These are phyloP conservation scores for Sialia sialis DNA, from an alignment of 2,113 vertebrate genomes.

Conservation along the genomic window DNA sequence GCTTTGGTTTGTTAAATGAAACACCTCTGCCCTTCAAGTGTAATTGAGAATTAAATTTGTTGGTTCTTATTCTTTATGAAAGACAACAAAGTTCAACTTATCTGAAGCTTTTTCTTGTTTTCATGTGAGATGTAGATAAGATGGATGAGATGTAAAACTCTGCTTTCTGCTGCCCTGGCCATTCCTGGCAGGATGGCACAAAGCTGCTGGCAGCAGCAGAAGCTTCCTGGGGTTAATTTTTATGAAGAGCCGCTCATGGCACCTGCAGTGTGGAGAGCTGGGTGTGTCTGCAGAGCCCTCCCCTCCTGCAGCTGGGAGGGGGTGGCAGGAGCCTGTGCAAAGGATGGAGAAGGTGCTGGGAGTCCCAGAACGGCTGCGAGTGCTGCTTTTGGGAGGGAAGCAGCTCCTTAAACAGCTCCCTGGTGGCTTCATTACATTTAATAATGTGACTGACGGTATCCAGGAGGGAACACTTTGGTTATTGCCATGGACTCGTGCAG, in stretches of 20 bases:
- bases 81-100: neutral
- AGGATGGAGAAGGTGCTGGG: neutral
- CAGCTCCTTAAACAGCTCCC: neutral
- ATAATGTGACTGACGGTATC: fast-evolving
- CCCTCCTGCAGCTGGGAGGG: neutral
- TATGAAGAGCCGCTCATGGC: fast-evolving
- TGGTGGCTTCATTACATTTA: fast-evolving
- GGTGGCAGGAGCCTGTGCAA: neutral
- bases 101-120: neutral
- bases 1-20: neutral
- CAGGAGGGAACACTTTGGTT: fast-evolving
- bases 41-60: neutral
- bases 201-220: neutral
- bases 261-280: neutral
- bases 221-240: neutral
- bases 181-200: neutral
- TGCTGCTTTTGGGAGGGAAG: neutral
- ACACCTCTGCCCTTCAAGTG: neutral
- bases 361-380: fast-evolving
- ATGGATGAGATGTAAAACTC: neutral
- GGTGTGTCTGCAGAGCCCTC: neutral
- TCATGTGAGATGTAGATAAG: neutral
- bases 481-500: neutral
- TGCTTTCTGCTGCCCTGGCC: neutral
- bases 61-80: neutral